Base-by-base conservation (phyloP, 2,888 invertebrate species). In the Sacculina carcini region DNA sequence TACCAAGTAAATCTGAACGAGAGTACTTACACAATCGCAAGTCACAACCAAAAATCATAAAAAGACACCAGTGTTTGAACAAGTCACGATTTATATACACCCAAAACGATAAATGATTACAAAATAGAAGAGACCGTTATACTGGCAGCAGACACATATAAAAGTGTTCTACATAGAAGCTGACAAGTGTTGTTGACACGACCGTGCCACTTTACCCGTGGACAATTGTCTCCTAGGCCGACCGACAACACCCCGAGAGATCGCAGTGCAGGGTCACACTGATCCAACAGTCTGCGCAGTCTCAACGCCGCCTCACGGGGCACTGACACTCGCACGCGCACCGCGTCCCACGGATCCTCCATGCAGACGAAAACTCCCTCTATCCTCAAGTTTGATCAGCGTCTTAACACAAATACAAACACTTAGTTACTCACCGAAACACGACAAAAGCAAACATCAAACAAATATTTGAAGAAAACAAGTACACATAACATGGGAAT, bases 261-360 rank as follows among this genome's bases (percentile, higher is more conserved):
- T 56, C 84, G 78, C 62, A 94, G 74, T 61, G 80, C 79, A 58
- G 80, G 75, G 62, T 85, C 84, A 58, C 89, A 87, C 66, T 85
- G 83, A 63, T 82, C 79, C 58, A 92, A 92, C 65, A 94, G 72
- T 68, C 84, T 84, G 61, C 87, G 76, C 63, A 94, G 73, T 60
- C 86, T 78, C 62, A 80, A 73, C 64, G 92, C 92, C 64, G 92
- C 92, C 70, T 90, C 90, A 66, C 82, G 79, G 63, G 92, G 90
- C 73, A 94, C 86, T 66, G 86, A 86, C 74, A 94, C 79, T 70
- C 90, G 92, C 67, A 94, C 89, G 69, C 87, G 79, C 62, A 94
- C 92, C 61, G 89, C 86, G 73, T 90, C 89, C 89, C 89, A 94
- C 74, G 92, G 92, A 76, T 92, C 92, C 71, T 89, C 77, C 67